These are phyloP conservation scores for Synanthedon myopaeformis DNA, from an alignment of 2,888 invertebrate species.

Conservation along the genomic window DNA sequence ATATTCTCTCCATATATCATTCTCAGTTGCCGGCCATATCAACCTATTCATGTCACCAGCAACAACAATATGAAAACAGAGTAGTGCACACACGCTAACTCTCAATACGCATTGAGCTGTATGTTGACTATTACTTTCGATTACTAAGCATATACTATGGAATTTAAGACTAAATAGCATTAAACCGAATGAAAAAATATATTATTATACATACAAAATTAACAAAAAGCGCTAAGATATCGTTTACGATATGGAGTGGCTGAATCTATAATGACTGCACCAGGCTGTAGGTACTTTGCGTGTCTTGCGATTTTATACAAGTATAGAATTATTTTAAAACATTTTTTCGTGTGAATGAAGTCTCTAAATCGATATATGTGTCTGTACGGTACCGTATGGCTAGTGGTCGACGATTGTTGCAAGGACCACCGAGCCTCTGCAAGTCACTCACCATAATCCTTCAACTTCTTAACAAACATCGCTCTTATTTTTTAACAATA, in stretches of 20 bases:
- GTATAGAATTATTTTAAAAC: too few species aligned
- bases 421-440: constrained; percentile 58
- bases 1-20: constrained; percentile 52
- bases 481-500: constrained; percentile 9
- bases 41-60: constrained; percentile 44
- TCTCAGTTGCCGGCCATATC: constrained; percentile 33
- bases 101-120: too few species aligned
- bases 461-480: constrained; percentile 8
- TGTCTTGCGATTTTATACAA: too few species aligned
- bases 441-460: constrained; percentile 32
- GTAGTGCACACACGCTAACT: background rate
- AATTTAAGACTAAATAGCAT: too few species aligned
- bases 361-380: background rate
- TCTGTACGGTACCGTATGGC: background rate
- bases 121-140: too few species aligned
- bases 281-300: too few species aligned
- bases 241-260: too few species aligned
- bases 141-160: too few species aligned
- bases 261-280: too few species aligned
- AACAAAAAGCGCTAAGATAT: too few species aligned
- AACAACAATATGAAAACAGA: constrained; percentile 9
- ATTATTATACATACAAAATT: too few species aligned
- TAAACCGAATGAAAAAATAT: too few species aligned
- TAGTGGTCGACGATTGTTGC: constrained; percentile 38
- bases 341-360: background rate